Percentiles rank a stretch among this genome's conserved stretches.
Evolutionary conservation across 2,113 vertebrate genomes (phyloP).

Genomic region (Aptenodytes patagonicus): DNA sequence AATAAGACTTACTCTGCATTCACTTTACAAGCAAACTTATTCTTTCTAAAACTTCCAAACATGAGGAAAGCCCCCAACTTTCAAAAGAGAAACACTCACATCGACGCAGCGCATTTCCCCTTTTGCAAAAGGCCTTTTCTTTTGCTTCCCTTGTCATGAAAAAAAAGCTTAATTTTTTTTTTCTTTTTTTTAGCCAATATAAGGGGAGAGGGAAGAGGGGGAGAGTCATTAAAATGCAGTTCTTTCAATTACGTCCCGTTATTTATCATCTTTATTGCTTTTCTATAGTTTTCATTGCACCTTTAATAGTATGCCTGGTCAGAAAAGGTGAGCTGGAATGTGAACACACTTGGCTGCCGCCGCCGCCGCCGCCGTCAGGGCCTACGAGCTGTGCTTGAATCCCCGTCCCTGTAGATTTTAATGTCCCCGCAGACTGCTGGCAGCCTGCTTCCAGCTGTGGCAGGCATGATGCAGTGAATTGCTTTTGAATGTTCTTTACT

Average conservation of each 20-base stretch:
- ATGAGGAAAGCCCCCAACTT: not conserved
- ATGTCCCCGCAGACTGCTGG: constrained; percentile 88
- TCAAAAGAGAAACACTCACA: not conserved
- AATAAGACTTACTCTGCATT: not conserved
- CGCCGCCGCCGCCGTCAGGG: constrained; percentile 26
- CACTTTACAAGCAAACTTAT: not conserved
- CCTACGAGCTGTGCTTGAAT: constrained; percentile 77
- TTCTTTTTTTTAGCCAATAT: not conserved
- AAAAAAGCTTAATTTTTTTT: constrained; percentile 30
- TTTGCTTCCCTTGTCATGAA: not conserved
- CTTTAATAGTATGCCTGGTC: constrained; percentile 75
- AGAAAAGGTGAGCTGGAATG: constrained; percentile 79
- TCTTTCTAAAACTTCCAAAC: not conserved
- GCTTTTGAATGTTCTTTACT: constrained; percentile 98
- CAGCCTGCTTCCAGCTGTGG: constrained; percentile 97
- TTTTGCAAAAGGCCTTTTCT: not conserved
- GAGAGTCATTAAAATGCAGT: constrained; percentile 72
- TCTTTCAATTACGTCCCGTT: constrained; percentile 54
- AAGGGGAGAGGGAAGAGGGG: not conserved
- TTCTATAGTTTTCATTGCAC: constrained; percentile 68
- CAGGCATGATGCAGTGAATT: constrained; percentile 93
- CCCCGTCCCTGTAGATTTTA: constrained; percentile 85
- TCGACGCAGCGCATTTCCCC: not conserved
- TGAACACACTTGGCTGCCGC: constrained; percentile 64
- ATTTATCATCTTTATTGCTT: constrained; percentile 78